Percentiles rank a stretch among this genome's conserved stretches.
Evolutionary conservation across 2,888 invertebrate genomes (phyloP).

Genomic region (Ichneumoninae sp.): DNA sequence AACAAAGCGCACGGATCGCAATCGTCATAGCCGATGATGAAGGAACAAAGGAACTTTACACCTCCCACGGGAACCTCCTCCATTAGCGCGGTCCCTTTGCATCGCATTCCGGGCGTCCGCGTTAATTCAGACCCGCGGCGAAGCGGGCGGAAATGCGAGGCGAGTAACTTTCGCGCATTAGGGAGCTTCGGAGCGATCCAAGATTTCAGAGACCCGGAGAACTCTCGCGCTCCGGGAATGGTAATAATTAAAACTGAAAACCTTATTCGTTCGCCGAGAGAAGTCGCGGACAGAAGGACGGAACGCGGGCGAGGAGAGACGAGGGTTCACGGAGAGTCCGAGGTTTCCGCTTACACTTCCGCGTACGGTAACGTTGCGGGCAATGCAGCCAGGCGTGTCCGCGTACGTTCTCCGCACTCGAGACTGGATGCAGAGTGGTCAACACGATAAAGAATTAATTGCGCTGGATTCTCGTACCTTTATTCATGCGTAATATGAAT

Average conservation of each 20-base stretch:
- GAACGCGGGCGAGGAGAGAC: background rate
- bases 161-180: slow-evolving; percentile 16
- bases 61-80: slow-evolving; percentile 16
- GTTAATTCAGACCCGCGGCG: background rate
- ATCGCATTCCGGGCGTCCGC: background rate
- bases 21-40: slow-evolving; percentile 21
- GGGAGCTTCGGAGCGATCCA: background rate
- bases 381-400: background rate
- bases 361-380: slow-evolving; percentile 41
- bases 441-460: slow-evolving; percentile 14
- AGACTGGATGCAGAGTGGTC: slow-evolving; percentile 44
- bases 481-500: slow-evolving; percentile 7
- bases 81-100: slow-evolving; percentile 15
- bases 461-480: background rate
- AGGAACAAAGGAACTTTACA: slow-evolving; percentile 46
- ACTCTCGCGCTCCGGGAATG: background rate
- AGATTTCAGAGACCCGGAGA: background rate
- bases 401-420: slow-evolving; percentile 9
- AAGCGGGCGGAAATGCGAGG: background rate
- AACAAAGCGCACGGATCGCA: slow-evolving; percentile 26
- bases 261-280: slow-evolving; percentile 16
- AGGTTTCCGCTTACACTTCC: slow-evolving; percentile 61
- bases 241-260: slow-evolving; percentile 36
- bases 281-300: background rate
- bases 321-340: slow-evolving; percentile 22